These are phyloP conservation scores for Drosophila infuscata DNA, from an alignment of 2,888 invertebrate genomes.

Conservation along the genomic window DNA sequence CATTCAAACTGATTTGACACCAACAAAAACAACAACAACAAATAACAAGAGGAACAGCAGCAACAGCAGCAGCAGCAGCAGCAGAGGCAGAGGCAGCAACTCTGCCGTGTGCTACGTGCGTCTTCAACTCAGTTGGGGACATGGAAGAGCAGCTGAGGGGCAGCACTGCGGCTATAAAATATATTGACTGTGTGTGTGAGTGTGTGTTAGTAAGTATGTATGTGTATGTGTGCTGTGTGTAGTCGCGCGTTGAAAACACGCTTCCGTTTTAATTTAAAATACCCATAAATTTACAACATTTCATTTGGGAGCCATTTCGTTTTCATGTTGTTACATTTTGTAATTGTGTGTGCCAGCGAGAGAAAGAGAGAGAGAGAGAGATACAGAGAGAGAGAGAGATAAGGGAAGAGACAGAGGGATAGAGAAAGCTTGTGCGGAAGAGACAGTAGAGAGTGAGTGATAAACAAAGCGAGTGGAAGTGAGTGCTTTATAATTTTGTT, in stretches of 20 bases:
- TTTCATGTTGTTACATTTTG: slow-evolving; percentile 76
- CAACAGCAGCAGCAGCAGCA: slow-evolving; percentile 24
- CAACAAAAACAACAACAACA: slow-evolving; percentile 47
- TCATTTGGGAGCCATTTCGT: slow-evolving; percentile 84
- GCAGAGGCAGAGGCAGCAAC: slow-evolving; percentile 21
- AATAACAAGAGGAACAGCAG: slow-evolving; percentile 4
- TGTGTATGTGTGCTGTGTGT: slow-evolving; percentile 38
- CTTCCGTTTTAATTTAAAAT: slow-evolving; percentile 85
- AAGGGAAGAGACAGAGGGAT: slow-evolving; percentile 18
- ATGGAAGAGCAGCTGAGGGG: slow-evolving; percentile 14
- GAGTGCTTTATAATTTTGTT: slow-evolving; percentile 61
- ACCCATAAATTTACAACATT: slow-evolving; percentile 84
- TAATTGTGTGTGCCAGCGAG: slow-evolving; percentile 65
- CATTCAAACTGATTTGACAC: slow-evolving; percentile 79
- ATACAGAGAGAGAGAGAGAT: slow-evolving; percentile 7
- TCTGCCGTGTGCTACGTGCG: slow-evolving; percentile 74
- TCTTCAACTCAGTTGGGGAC: slow-evolving; percentile 45
- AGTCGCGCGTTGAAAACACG: slow-evolving; percentile 80
- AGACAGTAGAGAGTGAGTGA: neutral
- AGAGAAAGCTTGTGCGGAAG: slow-evolving; percentile 8
- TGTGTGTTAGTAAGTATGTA: slow-evolving; percentile 19
- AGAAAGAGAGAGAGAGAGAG: slow-evolving; percentile 2
- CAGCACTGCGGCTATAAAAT: slow-evolving; percentile 70
- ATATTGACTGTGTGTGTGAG: slow-evolving; percentile 67
- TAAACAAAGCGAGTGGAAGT: slow-evolving; percentile 5